phyloP scores from a whole-genome alignment of 2,113 vertebrate genomes.

The crab-eating macaque (Macaca fascicularis) region DNA sequence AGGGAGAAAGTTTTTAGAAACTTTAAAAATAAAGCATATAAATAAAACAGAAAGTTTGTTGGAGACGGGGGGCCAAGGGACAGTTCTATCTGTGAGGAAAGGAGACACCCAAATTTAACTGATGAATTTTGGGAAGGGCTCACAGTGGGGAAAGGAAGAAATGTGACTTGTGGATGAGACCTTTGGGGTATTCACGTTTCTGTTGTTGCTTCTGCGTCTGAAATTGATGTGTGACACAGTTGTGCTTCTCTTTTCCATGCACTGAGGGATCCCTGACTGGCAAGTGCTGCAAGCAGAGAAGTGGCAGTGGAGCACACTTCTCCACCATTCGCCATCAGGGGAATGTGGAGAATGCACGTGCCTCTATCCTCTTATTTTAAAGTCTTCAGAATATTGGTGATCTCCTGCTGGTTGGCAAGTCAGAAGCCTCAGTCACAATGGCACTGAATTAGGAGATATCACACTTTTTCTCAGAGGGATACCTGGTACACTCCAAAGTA shows the following conservation, averaged over 20 bases:
- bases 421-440: not conserved
- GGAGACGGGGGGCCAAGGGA: not conserved
- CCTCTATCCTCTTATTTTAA: not conserved
- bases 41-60: not conserved
- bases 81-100: not conserved
- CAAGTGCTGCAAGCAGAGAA: not conserved
- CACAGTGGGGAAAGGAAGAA: not conserved
- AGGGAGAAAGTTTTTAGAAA: not conserved
- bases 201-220: accelerated
- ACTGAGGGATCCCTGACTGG: not conserved
- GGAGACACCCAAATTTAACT: not conserved
- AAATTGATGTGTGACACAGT: accelerated
- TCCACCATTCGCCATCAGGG: not conserved
- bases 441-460: not conserved
- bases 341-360: too few relatives aligned
- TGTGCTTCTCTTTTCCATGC: not conserved
- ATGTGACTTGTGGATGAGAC: not conserved
- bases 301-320: not conserved
- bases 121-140: not conserved
- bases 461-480: not conserved
- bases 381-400: accelerated
- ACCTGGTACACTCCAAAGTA: not conserved
- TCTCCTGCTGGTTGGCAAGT: not conserved
- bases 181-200: not conserved
- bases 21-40: too few relatives aligned